Conservation (phyloP, 2,888 invertebrate genomes). For the Lasioglossum leucozonium region DNA sequence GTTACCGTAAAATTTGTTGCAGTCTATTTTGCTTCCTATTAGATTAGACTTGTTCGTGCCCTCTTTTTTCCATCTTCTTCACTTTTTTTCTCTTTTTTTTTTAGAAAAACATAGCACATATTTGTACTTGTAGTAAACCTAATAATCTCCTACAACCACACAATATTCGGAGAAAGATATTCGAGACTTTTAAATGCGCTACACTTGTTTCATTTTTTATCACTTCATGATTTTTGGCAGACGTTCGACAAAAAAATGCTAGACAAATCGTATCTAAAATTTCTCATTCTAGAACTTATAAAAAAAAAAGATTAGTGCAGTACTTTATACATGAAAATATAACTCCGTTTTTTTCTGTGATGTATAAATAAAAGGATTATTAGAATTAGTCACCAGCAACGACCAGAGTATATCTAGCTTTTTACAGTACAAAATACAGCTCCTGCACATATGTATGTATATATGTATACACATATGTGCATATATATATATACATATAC, state of each 20-base stretch:
- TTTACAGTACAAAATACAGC: slow-evolving; percentile 84
- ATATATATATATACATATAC: slow-evolving; percentile 78
- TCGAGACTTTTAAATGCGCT: slow-evolving; percentile 34
- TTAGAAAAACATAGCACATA: slow-evolving; percentile 45
- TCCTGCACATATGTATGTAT: slow-evolving; percentile 79
- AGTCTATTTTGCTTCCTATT: slow-evolving; percentile 50
- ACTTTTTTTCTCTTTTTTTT: slow-evolving; percentile 33
- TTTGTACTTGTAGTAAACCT: slow-evolving; percentile 64
- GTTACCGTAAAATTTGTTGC: slow-evolving; percentile 49
- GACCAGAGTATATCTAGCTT: slow-evolving; percentile 83
- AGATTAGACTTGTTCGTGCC: slow-evolving; percentile 19
- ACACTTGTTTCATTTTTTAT: slow-evolving; percentile 25
- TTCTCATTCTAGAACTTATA: slow-evolving; percentile 67
- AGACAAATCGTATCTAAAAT: slow-evolving; percentile 63
- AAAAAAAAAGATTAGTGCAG: slow-evolving; percentile 56
- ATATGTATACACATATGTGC: slow-evolving; percentile 73
- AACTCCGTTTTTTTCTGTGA: slow-evolving; percentile 58
- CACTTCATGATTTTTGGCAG: slow-evolving; percentile 48
- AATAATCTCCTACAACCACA: slow-evolving; percentile 41
- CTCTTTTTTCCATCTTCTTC: slow-evolving; percentile 23
- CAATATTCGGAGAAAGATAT: slow-evolving; percentile 32
- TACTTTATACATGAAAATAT: slow-evolving; percentile 71
- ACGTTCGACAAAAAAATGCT: slow-evolving; percentile 43
- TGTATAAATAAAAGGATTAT: slow-evolving; percentile 68
- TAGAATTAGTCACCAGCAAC: slow-evolving; percentile 78